Percentiles rank a stretch among this genome's conserved stretches.
Evolutionary conservation across 2,113 vertebrate species (phyloP).

Genomic region (Peromyscus maniculatus): DNA sequence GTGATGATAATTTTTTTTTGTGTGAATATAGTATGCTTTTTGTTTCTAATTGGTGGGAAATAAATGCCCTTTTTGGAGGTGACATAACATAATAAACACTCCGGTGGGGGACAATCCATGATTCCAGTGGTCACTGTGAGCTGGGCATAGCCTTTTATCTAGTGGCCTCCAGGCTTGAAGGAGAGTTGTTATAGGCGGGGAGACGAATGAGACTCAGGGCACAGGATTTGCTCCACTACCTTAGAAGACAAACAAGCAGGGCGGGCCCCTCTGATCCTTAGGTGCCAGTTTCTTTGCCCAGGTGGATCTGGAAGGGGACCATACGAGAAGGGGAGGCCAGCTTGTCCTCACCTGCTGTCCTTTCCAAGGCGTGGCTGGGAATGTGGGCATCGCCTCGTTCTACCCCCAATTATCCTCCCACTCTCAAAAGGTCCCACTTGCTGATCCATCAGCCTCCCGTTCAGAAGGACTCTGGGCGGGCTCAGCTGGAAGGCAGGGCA

Average conservation of each 20-base stretch:
- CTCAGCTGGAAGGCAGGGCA: not conserved
- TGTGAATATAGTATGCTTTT: not conserved
- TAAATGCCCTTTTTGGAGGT: not conserved
- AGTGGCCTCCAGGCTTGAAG: constrained; percentile 17
- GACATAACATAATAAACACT: not conserved
- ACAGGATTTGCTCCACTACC: constrained; percentile 38
- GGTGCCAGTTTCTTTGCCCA: constrained; percentile 9
- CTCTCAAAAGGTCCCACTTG: not conserved
- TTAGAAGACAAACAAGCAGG: constrained; percentile 24
- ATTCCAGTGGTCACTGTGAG: not conserved
- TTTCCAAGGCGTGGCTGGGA: constrained; percentile 67
- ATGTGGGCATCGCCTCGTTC: not conserved
- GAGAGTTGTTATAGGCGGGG: not conserved
- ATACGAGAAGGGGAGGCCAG: constrained; percentile 49
- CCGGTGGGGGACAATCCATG: not conserved
- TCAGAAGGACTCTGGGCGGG: constrained; percentile 3
- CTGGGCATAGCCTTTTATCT: not conserved
- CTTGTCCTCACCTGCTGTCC: constrained; percentile 59
- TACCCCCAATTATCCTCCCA: constrained; percentile 15
- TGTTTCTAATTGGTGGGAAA: not conserved
- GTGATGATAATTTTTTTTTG: not conserved
- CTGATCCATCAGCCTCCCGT: not conserved
- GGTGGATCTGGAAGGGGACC: constrained; percentile 52
- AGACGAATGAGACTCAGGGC: constrained; percentile 31
- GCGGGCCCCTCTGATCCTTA: constrained; percentile 48